A percentile compares a stretch with the other conserved stretches of the same genome.
Evolutionary conservation across 2,797 vertebrate genomes (phyloP).

Genomic region (Pipistrellus pipistrellus): DNA sequence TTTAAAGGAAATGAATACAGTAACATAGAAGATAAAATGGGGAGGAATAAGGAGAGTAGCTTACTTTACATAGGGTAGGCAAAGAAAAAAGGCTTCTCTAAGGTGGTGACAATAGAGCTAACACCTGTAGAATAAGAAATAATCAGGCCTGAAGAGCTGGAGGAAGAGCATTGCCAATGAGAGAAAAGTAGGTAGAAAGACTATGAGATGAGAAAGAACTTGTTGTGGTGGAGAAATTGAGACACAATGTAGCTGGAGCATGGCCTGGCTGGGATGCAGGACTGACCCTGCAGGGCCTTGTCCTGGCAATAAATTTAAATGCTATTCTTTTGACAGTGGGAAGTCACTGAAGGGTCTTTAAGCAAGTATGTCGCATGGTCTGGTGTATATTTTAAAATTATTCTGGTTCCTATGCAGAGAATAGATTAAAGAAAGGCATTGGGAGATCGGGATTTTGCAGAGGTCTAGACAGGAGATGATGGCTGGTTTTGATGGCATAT

Average conservation of each 20-base stretch:
- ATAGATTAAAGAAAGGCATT: conserved; percentile 24
- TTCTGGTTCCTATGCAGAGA: background rate
- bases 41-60: background rate
- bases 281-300: background rate
- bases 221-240: background rate
- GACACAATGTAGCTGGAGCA: background rate
- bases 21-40: conserved; percentile 2
- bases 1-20: conserved; percentile 37
- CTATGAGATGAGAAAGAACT: background rate
- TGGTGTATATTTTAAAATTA: background rate
- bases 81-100: conserved; percentile 24
- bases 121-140: background rate
- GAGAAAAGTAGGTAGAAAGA: background rate
- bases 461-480: background rate
- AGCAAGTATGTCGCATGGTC: background rate
- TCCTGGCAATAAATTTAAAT: background rate
- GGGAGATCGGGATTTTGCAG: conserved; percentile 8
- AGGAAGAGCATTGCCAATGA: background rate
- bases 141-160: background rate
- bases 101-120: background rate
- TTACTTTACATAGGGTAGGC: background rate
- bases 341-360: conserved; percentile 20
- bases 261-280: background rate
- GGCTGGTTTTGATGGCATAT: background rate
- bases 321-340: background rate